These are phyloP conservation scores for Aphelenchoides bicaudatus DNA, from an alignment of 2,888 invertebrate species.

Conservation along the genomic window DNA sequence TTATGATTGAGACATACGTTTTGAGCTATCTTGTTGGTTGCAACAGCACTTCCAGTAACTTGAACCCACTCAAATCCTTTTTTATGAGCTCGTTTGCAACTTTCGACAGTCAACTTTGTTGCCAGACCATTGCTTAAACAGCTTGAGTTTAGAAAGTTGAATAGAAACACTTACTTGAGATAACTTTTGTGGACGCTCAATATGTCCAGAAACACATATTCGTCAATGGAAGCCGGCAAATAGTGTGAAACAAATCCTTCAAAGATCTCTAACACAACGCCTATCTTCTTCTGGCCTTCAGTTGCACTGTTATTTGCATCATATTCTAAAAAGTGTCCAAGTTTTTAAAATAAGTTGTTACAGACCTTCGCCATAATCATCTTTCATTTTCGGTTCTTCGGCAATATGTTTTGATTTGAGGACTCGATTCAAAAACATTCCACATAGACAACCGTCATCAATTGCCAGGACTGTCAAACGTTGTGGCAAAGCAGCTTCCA, in stretches of 20 bases:
- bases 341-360: not conserved
- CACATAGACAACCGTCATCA: slow-evolving; percentile 1
- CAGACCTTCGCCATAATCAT: slow-evolving; percentile 3
- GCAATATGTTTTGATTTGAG: not conserved
- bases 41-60: slow-evolving; percentile 5
- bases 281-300: not conserved
- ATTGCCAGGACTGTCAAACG: no score
- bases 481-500: no score
- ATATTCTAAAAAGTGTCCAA: not conserved
- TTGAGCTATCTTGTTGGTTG: not conserved
- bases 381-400: not conserved
- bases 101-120: slow-evolving; percentile 5
- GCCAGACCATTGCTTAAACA: slow-evolving; percentile 1
- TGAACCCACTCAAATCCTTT: not conserved
- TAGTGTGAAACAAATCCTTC: not conserved
- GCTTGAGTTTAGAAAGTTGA: not conserved
- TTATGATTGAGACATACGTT: not conserved
- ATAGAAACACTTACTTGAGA: not conserved
- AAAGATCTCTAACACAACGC: not conserved
- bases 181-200: slow-evolving; percentile 3
- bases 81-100: not conserved
- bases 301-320: not conserved
- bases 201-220: slow-evolving; percentile 2
- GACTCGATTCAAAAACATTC: not conserved
- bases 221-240: not conserved